These are phyloP conservation scores for Balaenoptera acutorostrata DNA, from an alignment of 2,113 vertebrate genomes.

Conservation along the genomic window DNA sequence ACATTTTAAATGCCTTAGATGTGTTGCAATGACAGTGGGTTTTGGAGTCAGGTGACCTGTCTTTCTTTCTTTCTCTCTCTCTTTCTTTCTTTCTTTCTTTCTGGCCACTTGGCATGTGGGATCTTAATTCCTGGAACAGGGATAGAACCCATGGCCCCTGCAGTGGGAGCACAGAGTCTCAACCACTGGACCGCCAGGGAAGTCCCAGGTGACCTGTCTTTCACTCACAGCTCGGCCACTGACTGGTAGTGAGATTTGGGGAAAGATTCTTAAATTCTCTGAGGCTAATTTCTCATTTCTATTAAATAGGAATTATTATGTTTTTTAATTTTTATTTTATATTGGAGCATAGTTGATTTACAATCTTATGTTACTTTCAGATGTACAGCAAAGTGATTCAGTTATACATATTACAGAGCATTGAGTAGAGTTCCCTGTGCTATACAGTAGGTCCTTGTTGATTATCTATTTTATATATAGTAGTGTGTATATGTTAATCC, in stretches of 20 bases:
- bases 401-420: too few species aligned
- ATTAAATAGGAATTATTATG: neutral
- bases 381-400: too few species aligned
- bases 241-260: neutral
- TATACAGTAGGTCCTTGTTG: too few species aligned
- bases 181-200: neutral
- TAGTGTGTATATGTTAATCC: too few species aligned
- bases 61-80: neutral
- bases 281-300: neutral
- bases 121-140: neutral
- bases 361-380: too few species aligned
- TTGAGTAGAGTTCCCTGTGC: too few species aligned
- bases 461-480: too few species aligned
- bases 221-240: neutral
- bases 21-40: neutral
- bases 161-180: neutral
- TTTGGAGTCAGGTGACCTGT: neutral
- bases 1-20: neutral
- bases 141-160: neutral
- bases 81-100: neutral
- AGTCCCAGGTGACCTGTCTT: neutral
- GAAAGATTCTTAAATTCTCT: neutral
- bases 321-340: too few species aligned
- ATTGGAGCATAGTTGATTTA: too few species aligned
- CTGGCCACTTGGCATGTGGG: neutral